Conservation (phyloP, 2,113 vertebrate species). For the Oncorhynchus keta region DNA sequence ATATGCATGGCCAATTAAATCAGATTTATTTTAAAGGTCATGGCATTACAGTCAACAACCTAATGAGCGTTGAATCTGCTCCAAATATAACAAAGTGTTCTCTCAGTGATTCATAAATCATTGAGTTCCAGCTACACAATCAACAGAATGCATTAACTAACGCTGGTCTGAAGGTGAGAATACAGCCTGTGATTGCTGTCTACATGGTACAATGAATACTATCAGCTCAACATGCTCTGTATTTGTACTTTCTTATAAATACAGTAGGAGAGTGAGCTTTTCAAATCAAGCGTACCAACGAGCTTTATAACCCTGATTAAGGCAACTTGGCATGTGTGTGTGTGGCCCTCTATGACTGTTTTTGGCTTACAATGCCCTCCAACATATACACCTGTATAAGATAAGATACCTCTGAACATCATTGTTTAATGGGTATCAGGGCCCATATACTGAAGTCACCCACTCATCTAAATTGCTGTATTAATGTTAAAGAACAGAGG, state of each 20-base stretch:
- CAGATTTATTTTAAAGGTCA: slow-evolving; percentile 30
- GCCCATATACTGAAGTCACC: no score
- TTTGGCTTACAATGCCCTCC: no score
- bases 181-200: slow-evolving; percentile 18
- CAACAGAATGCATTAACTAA: slow-evolving; percentile 5
- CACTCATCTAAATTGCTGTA: no score
- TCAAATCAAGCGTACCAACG: not conserved
- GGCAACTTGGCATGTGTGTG: not conserved
- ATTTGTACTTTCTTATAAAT: slow-evolving; percentile 3
- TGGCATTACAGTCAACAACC: slow-evolving; percentile 5
- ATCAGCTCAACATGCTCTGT: not conserved
- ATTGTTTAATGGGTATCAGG: no score
- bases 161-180: not conserved
- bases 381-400: no score
- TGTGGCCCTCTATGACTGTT: no score
- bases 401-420: no score
- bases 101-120: not conserved
- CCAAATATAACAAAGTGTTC: slow-evolving; percentile 2
- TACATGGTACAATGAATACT: slow-evolving; percentile 19
- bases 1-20: slow-evolving; percentile 19
- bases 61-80: slow-evolving; percentile 22
- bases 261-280: not conserved
- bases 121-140: not conserved
- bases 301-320: not conserved
- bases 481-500: no score